Evolutionary conservation across 2,888 invertebrate genomes (phyloP), one percentile per base, ranked within the genome.

Genomic region (Coenonympha arcania): DNA sequence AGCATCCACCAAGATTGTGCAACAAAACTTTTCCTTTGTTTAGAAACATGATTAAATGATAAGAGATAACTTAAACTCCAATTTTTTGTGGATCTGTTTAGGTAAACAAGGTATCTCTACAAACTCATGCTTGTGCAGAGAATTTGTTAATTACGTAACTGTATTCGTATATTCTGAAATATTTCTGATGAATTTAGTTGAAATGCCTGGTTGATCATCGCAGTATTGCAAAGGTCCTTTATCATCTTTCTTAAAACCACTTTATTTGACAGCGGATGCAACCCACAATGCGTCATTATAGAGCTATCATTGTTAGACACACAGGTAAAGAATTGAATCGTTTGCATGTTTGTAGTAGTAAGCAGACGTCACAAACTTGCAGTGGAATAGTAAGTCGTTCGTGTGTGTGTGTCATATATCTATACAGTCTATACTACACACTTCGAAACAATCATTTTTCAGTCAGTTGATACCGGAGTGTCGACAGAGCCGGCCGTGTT

Each of bases 381-480:
- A 62, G 48, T 59, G 55, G 11, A 40, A 36, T 36, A 20, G n/a
- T n/a, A n/a, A n/a, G n/a, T n/a, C 62, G 59, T 61, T 59, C 64
- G 69, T 66, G 65, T 61, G 61, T 57, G 58, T 57, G 56, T 44
- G 43, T 43, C 44, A 43, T 54, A 57, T 63, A 60, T 60, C 64
- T 61, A 60, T 60, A 63, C 65, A 63, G 59, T 60, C 64, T 61
- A 60, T 60, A 63, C 65, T 61, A 60, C 60, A 63, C 65, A 62
- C 67, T 62, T 62, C 66, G 66, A 69, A 67, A 68, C 60, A 67
- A 63, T 64, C 65, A 67, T 64, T 65, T 58, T 60, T 61, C 61
- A 60, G 81, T 59, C 62, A 62, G 83, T 84, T 76, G 69, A 69
- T 75, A 76, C 65, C 69, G 61, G 69, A 62, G 65, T 64, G 65